Base-by-base conservation (phyloP, 2,888 invertebrate species). In the Thysanoteuthis rhombus region DNA sequence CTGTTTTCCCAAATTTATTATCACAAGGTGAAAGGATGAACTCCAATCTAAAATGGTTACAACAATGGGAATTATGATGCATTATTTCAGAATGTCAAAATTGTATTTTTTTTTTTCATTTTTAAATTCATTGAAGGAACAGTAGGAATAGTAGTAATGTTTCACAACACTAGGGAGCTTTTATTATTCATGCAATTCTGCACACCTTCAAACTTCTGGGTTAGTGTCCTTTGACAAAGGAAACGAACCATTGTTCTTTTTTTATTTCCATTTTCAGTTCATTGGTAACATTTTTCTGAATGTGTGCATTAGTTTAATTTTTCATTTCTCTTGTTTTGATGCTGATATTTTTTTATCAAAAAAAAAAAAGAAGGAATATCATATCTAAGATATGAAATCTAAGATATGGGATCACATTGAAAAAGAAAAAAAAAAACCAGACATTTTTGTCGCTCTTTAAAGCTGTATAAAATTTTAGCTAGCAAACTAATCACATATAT, bases 1-100 rank as follows among this genome's bases (percentile, higher is more conserved):
- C n/a, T n/a, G 75, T 75, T 75, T 75, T 75, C 75, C 75, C 75
- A 75, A 75, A 75, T 75, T 75, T 75, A 75, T 75, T 75, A 75
- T 75, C 75, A 75, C 75, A 75, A 75, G n/a, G 75, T 75, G 75
- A 75, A 75, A 75, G 36, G 75, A 75, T 75, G n/a, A n/a, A 10
- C 16, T 75, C 75, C 75, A 75, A 75, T 75, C 75, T 75, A 75
- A 75, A 75, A 75, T 75, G 75, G 75, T 75, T 75, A 75, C 75
- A 75, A 75, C 75, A 75, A 75, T 75, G 75, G 75, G 75, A 36
- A 36, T 75, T 75, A 75, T 75, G 75, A 75, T 75, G 75, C 36
- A 75, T 75, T 75, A 75, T 75, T 75, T 75, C n/a, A 75, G 75
- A 75, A 75, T 75, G 75, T 75, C 75, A 75, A 36, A n/a, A n/a